Evolutionary conservation across 53 echinoderm and acorn worm genomes (phyloP), one percentile per base, ranked within the genome.

Genomic region (Echinarachnius parma): DNA sequence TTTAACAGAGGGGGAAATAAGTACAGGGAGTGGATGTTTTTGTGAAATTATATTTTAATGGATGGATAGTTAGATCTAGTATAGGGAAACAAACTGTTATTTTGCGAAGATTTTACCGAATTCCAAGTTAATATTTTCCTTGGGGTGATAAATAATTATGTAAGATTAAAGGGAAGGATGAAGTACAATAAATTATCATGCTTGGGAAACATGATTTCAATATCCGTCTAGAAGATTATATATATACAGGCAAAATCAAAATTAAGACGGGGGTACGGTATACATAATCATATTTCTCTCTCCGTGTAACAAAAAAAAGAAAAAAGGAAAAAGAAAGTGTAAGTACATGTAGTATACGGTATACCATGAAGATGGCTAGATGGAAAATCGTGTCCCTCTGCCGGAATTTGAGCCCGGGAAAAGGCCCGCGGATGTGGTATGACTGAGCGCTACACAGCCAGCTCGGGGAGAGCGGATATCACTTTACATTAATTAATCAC

Each of bases 401-500:
- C 56, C 21, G 74, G 74, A 72, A 72, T 72, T 56, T 45, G 74
- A 72, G 74, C 56, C 57, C 36, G 16, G n/a, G n/a, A n/a, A 5
- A 36, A 54, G 35, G 74, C 74, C 74, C 57, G 74, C 56, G 74
- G 74, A 72, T 72, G 55, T 32, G 1, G 50, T 44, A 9, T n/a
- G 44, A 19, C 27, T 37, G 34, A n/a, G n/a, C n/a, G n/a, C n/a
- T n/a, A n/a, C 5, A 36, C 42, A 16, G 74, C 24, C 74, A 22
- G 74, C 57, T 28, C 57, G 39, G 56, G 55, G 74, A 36, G 39
- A 25, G 25, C 2, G 28, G 8, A n/a, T 72, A 72, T 72, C 74
- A 25, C 74, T 72, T 72, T 72, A 72, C 74, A 72, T 72, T 72
- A 72, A 72, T 72, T 72, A 72, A 72, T 72, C 74, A 72, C 39